These are phyloP conservation scores for Distichodus sexfasciatus DNA, from an alignment of 2,797 vertebrate species.

Conservation along the genomic window DNA sequence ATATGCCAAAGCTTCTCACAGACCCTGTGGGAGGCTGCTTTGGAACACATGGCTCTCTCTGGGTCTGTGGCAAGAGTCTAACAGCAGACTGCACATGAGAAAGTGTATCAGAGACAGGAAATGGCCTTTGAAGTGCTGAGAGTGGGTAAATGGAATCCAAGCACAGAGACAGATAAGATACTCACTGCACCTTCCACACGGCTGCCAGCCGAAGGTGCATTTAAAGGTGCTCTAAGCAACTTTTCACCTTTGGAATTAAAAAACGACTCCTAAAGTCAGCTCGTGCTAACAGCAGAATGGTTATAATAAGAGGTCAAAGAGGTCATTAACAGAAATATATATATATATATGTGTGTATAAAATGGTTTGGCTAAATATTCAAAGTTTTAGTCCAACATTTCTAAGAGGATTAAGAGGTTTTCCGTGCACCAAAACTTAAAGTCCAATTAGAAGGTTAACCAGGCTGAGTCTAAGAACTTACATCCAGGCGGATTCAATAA, in stretches of 20 bases:
- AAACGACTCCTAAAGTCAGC: not conserved
- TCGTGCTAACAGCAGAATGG: not conserved
- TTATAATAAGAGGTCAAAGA: not conserved
- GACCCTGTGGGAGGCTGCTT: slow-evolving; percentile 26
- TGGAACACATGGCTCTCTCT: slow-evolving; percentile 30
- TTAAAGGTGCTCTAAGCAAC: slow-evolving; percentile 6
- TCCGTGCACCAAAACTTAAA: too few species aligned
- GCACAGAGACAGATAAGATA: slow-evolving; percentile 42
- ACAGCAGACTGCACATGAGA: slow-evolving; percentile 37
- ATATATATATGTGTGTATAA: not conserved
- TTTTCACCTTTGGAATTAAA: slow-evolving; percentile 20
- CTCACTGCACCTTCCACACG: slow-evolving; percentile 23
- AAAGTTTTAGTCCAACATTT: too few species aligned
- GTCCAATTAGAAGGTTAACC: too few species aligned
- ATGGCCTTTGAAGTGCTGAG: slow-evolving; percentile 56
- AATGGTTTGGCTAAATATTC: too few species aligned
- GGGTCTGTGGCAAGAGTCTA: slow-evolving; percentile 33
- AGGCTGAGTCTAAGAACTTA: too few species aligned
- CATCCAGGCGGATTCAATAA: too few species aligned
- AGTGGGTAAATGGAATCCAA: slow-evolving; percentile 52
- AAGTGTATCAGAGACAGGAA: slow-evolving; percentile 51
- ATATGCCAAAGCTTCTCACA: slow-evolving; percentile 35
- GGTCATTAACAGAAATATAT: not conserved
- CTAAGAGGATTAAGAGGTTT: too few species aligned
- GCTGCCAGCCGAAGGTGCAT: slow-evolving; percentile 3